These are phyloP conservation scores for Coleophora flavipennella DNA, from an alignment of 2,888 invertebrate genomes.

Conservation along the genomic window DNA sequence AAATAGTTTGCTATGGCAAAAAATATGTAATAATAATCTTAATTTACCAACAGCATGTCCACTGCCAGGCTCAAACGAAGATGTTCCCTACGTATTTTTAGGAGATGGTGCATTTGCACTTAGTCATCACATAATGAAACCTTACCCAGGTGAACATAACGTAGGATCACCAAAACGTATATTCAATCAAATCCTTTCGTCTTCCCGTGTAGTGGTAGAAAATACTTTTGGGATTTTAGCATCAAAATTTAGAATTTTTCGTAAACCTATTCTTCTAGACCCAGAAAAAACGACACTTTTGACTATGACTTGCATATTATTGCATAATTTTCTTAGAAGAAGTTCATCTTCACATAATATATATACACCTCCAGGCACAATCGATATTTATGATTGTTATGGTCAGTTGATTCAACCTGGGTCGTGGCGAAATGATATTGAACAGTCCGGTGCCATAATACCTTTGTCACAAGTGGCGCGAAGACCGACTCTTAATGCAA, in stretches of 20 bases:
- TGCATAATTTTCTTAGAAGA: constrained; percentile 1
- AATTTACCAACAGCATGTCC: no score
- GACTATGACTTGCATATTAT: background rate
- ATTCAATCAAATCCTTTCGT: background rate
- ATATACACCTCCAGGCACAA: background rate
- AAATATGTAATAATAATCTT: no score
- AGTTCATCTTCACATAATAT: background rate
- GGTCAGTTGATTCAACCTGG: no score
- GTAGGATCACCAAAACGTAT: background rate
- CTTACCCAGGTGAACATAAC: background rate
- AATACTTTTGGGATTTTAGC: background rate
- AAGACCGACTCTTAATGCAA: no score
- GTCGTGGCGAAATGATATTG: no score
- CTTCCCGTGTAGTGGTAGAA: background rate
- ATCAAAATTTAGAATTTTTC: background rate
- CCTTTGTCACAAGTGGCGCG: no score
- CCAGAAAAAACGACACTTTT: no score
- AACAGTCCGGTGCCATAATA: no score
- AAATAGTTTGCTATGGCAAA: no score
- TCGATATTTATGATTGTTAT: background rate
- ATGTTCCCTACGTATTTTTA: background rate
- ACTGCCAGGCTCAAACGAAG: no score
- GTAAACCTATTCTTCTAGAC: no score
- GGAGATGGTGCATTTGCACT: background rate
- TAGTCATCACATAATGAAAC: background rate